Base-by-base conservation (phyloP, 2,113 vertebrate genomes). In the Lutjanus erythropterus region DNA sequence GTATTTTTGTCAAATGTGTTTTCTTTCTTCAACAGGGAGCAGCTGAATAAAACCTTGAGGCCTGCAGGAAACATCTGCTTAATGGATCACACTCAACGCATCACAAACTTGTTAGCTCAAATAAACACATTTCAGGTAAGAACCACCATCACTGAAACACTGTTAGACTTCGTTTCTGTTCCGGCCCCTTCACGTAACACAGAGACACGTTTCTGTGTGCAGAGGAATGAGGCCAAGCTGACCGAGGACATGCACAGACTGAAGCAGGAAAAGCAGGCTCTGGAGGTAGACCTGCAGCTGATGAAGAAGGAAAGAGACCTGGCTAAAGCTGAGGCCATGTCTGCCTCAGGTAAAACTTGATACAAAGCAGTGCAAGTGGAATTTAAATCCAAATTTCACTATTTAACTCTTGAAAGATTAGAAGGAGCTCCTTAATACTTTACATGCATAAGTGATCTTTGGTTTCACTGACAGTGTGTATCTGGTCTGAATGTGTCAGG, bases 221-320 rank as follows among this genome's bases (percentile, higher is more conserved):
- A 99, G 98, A 96, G 92, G 85, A 95, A 93, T 75, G 96, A 97
- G 88, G 86, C 62, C 15, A 93, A 84, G 78, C 94, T 97, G 41
- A 89, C 89, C 25, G 96, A 96, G 86, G 96, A 99, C 9, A 88
- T 93, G 73, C 95, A 80, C 83, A 91, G 77, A 69, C 90, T 97
- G 59, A 96, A 96, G 77, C 96, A 97, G 81, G 96, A 97, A 46
- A 98, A 97, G 53, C 96, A 97, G 91, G 94, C 94, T 75, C 92
- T 98, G 73, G 94, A 96, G 66, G 95, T 97, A 11, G 97, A 99
- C 66, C 88, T 97, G 78, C 93, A 95, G 77, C 94, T 94, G 70
- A 88, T 95, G 86, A 97, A 92, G 85, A 97, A 94, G 76, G 96
- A 98, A 71, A 92, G 95, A 87, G 96, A 97, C 86, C 82, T 95